phyloP scores from a whole-genome alignment of 2,888 invertebrate genomes.

The Melinopterus prodromus region DNA sequence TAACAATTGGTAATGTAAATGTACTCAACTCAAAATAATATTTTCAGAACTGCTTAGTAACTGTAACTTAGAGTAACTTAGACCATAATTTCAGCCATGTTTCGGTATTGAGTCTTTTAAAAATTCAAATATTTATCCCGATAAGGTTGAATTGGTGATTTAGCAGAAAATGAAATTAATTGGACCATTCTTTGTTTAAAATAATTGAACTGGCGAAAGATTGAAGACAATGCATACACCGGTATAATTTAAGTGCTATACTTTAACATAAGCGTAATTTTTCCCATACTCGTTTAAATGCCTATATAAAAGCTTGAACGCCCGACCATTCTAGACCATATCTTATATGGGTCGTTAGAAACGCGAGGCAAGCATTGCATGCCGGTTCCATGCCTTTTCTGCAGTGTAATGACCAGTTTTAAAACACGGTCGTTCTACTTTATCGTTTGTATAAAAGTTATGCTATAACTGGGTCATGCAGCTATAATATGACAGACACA shows the following conservation, averaged over 20 bases:
- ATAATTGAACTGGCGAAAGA: too few relatives aligned
- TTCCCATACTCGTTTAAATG: background rate
- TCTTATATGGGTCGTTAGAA: background rate
- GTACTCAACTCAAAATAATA: too few relatives aligned
- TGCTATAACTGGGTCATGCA: background rate
- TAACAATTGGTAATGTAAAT: too few relatives aligned
- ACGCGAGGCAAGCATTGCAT: background rate
- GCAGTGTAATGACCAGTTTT: background rate
- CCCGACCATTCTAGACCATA: background rate
- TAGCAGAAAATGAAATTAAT: too few relatives aligned
- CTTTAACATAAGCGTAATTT: background rate
- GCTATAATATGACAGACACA: background rate
- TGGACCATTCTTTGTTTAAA: too few relatives aligned
- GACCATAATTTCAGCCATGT: too few relatives aligned
- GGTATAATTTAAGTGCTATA: background rate
- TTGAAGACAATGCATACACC: too few relatives aligned
- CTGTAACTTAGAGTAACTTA: too few relatives aligned
- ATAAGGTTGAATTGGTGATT: too few relatives aligned
- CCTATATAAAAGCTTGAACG: background rate
- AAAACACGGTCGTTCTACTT: background rate
- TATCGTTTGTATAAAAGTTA: background rate
- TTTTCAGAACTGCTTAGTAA: too few relatives aligned
- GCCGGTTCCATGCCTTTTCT: background rate
- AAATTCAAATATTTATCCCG: too few relatives aligned
- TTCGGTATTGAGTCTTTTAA: too few relatives aligned